Evolutionary conservation across 2,113 vertebrate genomes (phyloP).

Genomic region (Pongo pygmaeus): DNA sequence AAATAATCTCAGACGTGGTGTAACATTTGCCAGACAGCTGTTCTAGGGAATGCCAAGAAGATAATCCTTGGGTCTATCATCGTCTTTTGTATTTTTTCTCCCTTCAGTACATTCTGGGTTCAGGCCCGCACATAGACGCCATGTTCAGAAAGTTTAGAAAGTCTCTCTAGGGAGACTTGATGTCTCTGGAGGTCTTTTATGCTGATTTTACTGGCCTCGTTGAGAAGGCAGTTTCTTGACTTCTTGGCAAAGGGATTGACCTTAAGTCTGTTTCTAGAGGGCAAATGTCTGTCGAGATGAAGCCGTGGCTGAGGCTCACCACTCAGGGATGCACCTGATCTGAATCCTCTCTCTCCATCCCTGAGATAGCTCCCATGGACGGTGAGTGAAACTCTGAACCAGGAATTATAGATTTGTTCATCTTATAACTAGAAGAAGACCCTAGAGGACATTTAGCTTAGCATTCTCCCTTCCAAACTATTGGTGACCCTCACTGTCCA

Average conservation of each 20-base stretch:
- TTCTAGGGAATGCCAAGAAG: slow-evolving; percentile 74
- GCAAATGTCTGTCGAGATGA: not conserved
- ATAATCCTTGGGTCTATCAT: slow-evolving; percentile 68
- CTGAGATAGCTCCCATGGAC: not conserved
- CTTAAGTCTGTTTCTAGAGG: not conserved
- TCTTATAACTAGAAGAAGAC: not conserved
- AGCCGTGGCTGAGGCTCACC: not conserved
- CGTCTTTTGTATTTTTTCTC: slow-evolving; percentile 61
- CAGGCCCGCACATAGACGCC: slow-evolving; percentile 45
- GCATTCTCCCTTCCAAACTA: not conserved
- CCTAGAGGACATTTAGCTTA: not conserved
- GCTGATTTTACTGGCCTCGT: not conserved
- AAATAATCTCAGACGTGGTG: slow-evolving; percentile 79
- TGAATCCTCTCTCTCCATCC: not conserved
- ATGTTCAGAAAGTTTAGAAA: slow-evolving; percentile 54
- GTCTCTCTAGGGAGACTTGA: not conserved
- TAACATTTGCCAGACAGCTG: slow-evolving; percentile 84
- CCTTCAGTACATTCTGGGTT: slow-evolving; percentile 66
- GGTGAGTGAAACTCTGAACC: not conserved
- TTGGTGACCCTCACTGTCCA: not conserved
- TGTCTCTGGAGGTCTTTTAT: not conserved
- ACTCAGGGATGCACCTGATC: not conserved
- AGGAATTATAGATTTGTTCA: not conserved
- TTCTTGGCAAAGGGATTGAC: not conserved
- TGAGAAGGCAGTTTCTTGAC: not conserved